phyloP scores from a whole-genome alignment of 2,113 vertebrate species.

The Saccopteryx leptura region DNA sequence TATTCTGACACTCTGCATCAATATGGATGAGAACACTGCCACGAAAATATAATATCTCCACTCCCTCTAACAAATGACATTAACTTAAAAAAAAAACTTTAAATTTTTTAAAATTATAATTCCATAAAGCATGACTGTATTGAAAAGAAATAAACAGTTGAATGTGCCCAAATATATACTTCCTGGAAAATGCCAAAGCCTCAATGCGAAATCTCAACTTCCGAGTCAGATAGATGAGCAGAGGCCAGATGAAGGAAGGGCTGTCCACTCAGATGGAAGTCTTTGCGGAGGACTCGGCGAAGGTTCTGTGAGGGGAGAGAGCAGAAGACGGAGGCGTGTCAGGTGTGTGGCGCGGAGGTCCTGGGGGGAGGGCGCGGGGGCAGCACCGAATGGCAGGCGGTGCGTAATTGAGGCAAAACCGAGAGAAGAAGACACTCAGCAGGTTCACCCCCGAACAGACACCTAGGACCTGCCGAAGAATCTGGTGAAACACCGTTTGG shows the following conservation, averaged over 20 bases:
- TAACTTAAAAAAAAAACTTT: neutral
- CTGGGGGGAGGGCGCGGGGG: neutral
- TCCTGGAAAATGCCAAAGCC: conserved; percentile 48
- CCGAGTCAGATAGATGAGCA: conserved; percentile 47
- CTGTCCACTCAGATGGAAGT: conserved; percentile 58
- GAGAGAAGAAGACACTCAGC: neutral
- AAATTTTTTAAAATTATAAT: neutral
- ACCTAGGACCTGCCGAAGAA: neutral
- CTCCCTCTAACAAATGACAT: neutral
- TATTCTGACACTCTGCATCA: neutral
- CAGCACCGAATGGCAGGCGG: neutral
- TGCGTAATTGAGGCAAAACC: neutral
- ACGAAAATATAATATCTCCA: neutral
- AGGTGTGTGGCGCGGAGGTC: neutral
- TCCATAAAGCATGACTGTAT: neutral
- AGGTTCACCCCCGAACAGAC: neutral
- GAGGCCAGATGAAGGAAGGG: conserved; percentile 65
- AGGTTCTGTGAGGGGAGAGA: neutral
- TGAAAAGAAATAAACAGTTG: conserved; percentile 22
- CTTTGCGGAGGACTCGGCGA: conserved; percentile 42
- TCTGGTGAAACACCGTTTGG: neutral
- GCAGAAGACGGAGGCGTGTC: neutral
- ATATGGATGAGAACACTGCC: neutral
- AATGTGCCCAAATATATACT: neutral
- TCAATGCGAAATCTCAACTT: conserved; percentile 50